Percentiles rank a stretch among this genome's conserved stretches.
Conservation (phyloP, 2,888 invertebrate genomes). For the Cosmopolites sordidus region DNA sequence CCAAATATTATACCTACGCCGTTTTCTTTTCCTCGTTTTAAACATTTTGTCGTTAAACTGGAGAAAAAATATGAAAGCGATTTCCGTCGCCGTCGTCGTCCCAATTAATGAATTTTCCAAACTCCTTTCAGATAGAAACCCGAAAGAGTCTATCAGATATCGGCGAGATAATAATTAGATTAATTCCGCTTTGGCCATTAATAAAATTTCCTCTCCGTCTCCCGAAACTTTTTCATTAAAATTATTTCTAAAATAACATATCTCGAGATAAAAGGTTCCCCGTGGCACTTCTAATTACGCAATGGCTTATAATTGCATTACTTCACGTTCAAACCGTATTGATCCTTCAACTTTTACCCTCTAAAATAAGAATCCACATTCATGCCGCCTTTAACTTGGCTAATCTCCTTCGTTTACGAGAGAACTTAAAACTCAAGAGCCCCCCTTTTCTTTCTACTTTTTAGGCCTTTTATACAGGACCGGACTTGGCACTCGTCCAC, state of each 20-base stretch:
- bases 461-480: constrained; percentile 31
- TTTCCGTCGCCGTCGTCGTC: constrained; percentile 8
- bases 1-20: no score
- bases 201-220: constrained; percentile 33
- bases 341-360: constrained; percentile 43
- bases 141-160: constrained; percentile 28
- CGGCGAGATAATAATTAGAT: constrained; percentile 34
- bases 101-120: constrained; percentile 19
- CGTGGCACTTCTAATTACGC: constrained; percentile 46
- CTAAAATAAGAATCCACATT: constrained; percentile 42
- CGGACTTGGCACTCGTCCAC: constrained; percentile 19
- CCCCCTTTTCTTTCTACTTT: constrained; percentile 23
- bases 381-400: constrained; percentile 36
- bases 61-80: constrained; percentile 10
- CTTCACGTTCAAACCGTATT: constrained; percentile 43
- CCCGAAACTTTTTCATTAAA: constrained; percentile 41
- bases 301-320: constrained; percentile 46
- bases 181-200: constrained; percentile 34
- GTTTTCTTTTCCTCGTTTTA: no score
- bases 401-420: constrained; percentile 44
- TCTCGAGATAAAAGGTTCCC: constrained; percentile 41
- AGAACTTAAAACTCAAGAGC: constrained; percentile 36
- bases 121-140: constrained; percentile 8
- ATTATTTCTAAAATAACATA: constrained; percentile 43
- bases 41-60: no score